phyloP scores from a whole-genome alignment of 2,797 vertebrate genomes.

The Protosalanx chinensis region DNA sequence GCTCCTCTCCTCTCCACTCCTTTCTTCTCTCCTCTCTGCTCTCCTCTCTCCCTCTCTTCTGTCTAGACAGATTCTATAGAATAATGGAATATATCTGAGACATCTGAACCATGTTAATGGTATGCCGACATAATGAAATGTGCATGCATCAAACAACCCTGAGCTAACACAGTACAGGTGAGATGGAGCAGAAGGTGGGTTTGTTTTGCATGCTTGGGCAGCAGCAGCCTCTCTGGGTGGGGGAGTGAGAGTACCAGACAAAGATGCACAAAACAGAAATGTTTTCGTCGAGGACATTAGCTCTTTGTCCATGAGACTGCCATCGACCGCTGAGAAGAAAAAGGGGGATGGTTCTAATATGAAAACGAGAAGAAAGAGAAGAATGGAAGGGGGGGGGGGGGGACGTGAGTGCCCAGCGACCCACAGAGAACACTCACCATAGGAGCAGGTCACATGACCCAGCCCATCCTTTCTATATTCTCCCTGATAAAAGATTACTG shows the following conservation, averaged over 20 bases:
- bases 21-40: neutral
- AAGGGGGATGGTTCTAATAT: neutral
- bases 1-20: neutral
- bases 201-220: neutral
- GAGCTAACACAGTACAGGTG: neutral
- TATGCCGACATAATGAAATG: neutral
- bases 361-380: neutral
- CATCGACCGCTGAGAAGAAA: neutral
- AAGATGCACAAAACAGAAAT: neutral
- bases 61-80: neutral
- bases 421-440: neutral
- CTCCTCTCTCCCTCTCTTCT: neutral
- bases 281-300: neutral
- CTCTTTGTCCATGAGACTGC: neutral
- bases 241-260: neutral
- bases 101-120: neutral
- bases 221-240: neutral
- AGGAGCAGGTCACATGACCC: conserved; percentile 15
- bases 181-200: neutral
- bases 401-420: neutral
- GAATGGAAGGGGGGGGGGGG: neutral
- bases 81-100: neutral
- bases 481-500: conserved; percentile 45
- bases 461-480: conserved; percentile 21
- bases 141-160: neutral